Conservation (phyloP, 2,888 invertebrate species). For the Crossocerus cetratus region DNA sequence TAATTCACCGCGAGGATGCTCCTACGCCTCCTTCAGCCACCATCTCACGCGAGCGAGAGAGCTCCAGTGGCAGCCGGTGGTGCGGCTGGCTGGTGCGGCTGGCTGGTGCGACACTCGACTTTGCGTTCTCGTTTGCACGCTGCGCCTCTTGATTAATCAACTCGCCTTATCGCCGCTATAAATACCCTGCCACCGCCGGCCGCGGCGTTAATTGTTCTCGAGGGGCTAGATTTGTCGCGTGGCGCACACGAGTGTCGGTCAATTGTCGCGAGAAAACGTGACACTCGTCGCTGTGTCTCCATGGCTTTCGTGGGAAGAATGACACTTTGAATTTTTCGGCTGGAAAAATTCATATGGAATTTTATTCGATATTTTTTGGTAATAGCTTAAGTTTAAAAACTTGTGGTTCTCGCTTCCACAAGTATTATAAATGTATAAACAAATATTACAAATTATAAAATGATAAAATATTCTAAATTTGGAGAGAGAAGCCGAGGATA, state of each 20-base stretch:
- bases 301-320: too few species aligned
- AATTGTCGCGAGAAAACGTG: neutral
- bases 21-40: conserved; percentile 45
- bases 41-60: conserved; percentile 38
- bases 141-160: conserved; percentile 49
- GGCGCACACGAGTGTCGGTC: neutral
- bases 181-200: conserved; percentile 39
- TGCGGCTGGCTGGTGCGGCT: too few species aligned
- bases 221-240: neutral
- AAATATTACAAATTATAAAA: too few species aligned
- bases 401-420: too few species aligned
- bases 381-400: too few species aligned
- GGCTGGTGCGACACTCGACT: conserved; percentile 13
- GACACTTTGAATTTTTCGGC: too few species aligned
- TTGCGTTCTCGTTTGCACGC: conserved; percentile 19
- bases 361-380: too few species aligned
- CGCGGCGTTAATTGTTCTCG: conserved; percentile 35
- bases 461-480: too few species aligned
- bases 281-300: too few species aligned
- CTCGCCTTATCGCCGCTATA: conserved; percentile 49
- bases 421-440: too few species aligned
- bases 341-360: too few species aligned
- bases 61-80: conserved; percentile 7
- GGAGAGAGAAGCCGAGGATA: too few species aligned
- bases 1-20: conserved; percentile 71